Conservation (phyloP, 2,113 vertebrate species). For the Cebus imitator region DNA sequence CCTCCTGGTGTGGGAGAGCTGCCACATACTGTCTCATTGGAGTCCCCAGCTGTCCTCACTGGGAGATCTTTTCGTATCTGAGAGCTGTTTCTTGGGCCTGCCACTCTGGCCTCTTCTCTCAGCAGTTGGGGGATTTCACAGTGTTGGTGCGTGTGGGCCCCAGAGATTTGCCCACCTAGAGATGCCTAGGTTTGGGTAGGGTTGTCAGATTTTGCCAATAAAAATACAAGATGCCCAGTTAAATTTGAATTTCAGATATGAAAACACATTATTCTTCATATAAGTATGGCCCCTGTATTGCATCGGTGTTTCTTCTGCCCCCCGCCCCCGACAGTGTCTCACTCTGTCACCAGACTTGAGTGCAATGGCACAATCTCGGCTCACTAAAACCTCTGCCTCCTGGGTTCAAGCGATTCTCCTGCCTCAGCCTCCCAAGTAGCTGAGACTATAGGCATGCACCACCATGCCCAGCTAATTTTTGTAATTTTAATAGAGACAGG, state of each 20-base stretch:
- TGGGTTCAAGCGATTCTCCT: no score
- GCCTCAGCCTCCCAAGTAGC: no score
- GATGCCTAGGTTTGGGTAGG: not conserved
- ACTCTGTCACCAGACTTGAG: no score
- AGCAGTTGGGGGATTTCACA: not conserved
- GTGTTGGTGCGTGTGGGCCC: not conserved
- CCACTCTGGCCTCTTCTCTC: not conserved
- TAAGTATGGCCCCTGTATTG: not conserved
- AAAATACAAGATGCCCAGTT: not conserved
- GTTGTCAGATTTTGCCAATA: not conserved
- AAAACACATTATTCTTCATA: not conserved
- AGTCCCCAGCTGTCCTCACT: not conserved
- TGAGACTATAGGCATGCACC: no score
- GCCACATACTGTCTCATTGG: not conserved
- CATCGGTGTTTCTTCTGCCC: not conserved
- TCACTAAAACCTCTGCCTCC: no score
- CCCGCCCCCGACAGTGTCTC: no score
- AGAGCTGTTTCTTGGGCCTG: not conserved
- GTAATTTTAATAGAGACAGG: no score
- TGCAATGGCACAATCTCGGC: no score
- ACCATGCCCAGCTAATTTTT: no score
- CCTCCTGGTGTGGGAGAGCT: not conserved
- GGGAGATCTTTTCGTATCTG: not conserved
- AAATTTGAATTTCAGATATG: not conserved
- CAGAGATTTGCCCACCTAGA: not conserved